Evolutionary conservation across 2,797 vertebrate genomes (phyloP).

Genomic region (Sebastes dallii): DNA sequence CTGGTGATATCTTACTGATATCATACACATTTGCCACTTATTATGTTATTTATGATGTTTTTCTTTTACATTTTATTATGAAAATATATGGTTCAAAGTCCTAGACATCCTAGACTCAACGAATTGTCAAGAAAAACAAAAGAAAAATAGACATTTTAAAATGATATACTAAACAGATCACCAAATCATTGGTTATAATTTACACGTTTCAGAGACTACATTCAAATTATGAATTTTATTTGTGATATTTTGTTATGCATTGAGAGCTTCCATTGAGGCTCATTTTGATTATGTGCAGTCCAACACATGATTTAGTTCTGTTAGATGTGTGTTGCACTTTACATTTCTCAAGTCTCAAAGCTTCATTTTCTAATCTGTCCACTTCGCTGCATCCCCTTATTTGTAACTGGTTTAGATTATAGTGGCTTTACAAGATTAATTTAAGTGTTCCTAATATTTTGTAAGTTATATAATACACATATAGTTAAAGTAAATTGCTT

Average conservation of each 20-base stretch:
- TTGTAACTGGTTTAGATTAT: neutral
- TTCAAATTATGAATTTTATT: no score
- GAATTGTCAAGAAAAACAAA: no score
- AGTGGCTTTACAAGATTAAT: neutral
- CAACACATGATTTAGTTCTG: neutral
- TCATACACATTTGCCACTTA: neutral
- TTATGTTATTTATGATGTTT: neutral
- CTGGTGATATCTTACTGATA: neutral
- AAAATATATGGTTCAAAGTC: no score
- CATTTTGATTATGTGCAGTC: neutral
- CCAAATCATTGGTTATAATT: no score
- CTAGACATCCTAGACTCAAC: no score
- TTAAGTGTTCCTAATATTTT: neutral
- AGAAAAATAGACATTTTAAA: no score
- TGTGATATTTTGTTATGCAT: neutral
- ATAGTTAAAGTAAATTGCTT: neutral
- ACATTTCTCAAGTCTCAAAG: neutral
- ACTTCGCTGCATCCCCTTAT: neutral
- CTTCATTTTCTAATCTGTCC: neutral
- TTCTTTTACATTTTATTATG: neutral
- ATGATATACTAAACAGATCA: no score
- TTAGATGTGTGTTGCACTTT: neutral
- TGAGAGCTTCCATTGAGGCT: neutral
- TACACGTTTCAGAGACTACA: no score
- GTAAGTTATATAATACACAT: neutral